Percentiles rank a stretch among this genome's conserved stretches.
These are phyloP conservation scores for Rhagologus leucostigma DNA, from an alignment of 2,113 vertebrate genomes.

Conservation along the genomic window DNA sequence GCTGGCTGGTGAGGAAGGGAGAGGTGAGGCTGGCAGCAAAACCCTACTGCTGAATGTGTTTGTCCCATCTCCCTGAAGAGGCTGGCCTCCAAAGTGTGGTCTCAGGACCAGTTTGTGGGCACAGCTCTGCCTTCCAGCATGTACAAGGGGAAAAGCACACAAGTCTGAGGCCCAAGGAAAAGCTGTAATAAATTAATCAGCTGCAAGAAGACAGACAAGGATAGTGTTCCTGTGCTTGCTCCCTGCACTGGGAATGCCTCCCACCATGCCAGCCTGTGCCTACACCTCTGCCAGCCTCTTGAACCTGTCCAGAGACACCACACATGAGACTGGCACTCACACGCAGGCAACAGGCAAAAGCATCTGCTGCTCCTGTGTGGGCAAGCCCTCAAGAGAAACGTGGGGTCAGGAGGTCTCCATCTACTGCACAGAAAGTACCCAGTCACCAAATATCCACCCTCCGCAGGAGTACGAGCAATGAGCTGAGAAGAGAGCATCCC, in stretches of 20 bases:
- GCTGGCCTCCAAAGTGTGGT: background rate
- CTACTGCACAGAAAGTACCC: background rate
- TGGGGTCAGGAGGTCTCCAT: background rate
- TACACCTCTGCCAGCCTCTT: background rate
- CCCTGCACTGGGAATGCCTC: background rate
- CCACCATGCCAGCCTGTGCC: background rate
- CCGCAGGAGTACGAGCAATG: rapidly evolving
- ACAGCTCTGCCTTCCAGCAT: background rate
- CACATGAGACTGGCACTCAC: rapidly evolving
- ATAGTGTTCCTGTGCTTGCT: background rate
- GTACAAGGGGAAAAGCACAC: background rate
- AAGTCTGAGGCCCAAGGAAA: background rate
- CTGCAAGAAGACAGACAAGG: background rate
- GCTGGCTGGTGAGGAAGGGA: background rate
- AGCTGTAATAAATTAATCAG: background rate
- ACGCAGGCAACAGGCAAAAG: background rate
- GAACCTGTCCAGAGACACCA: background rate
- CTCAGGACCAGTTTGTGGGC: background rate
- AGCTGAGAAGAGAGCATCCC: background rate
- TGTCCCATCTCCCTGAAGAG: background rate
- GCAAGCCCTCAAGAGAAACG: background rate
- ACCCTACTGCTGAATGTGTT: background rate
- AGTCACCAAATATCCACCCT: background rate
- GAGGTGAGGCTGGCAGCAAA: background rate
- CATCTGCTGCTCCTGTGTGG: background rate